A percentile compares a stretch with the other conserved stretches of the same genome.
phyloP scores from a whole-genome alignment of 2,113 vertebrate species.

The Sakesphorus luctuosus region DNA sequence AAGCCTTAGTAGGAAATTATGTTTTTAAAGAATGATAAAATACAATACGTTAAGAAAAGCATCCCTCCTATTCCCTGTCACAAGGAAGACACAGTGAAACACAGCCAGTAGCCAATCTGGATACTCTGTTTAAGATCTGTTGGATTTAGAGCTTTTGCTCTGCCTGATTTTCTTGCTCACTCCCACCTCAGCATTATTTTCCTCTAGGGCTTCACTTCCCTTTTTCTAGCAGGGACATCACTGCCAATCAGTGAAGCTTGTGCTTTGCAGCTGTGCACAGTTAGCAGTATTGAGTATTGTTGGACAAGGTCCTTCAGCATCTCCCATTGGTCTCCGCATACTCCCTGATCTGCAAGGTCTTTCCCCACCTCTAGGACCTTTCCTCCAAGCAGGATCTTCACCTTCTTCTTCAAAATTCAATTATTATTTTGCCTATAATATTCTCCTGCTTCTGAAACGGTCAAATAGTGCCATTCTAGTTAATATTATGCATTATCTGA shows the following conservation, averaged over 20 bases:
- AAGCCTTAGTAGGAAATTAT: neutral
- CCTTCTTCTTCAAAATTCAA: neutral
- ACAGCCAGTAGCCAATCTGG: neutral
- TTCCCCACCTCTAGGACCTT: neutral
- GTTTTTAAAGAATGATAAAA: neutral
- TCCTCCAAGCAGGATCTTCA: neutral
- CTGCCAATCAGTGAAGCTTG: neutral
- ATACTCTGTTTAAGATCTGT: neutral
- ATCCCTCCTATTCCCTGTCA: neutral
- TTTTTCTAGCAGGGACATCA: neutral
- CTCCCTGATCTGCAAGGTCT: neutral
- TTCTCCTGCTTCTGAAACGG: fast-evolving
- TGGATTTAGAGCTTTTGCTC: neutral
- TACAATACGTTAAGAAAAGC: neutral
- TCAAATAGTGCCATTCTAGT: neutral
- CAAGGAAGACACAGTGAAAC: neutral
- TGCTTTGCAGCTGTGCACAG: neutral
- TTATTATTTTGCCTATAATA: neutral
- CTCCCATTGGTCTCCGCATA: neutral
- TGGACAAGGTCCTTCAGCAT: neutral
- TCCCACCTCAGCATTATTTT: neutral
- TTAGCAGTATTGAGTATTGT: neutral
- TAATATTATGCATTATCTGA: neutral
- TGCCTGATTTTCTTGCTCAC: neutral
- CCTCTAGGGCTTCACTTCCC: neutral